phyloP scores from a whole-genome alignment of 2,888 invertebrate species.

The Molorchus minor region DNA sequence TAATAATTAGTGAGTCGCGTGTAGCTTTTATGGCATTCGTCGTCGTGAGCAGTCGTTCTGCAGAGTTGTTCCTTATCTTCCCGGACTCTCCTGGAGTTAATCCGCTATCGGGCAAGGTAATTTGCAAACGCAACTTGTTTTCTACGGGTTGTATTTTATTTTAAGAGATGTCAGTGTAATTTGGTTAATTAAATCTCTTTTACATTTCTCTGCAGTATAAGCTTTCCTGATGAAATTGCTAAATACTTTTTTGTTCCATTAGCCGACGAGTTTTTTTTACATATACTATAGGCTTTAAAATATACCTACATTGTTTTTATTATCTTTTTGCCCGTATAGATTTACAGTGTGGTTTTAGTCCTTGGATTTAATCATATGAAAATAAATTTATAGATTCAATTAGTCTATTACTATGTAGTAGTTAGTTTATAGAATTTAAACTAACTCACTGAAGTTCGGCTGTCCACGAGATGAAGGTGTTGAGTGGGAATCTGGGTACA shows the following conservation, averaged over 20 bases:
- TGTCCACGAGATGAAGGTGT: too few species aligned
- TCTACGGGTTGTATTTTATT: conserved; percentile 15
- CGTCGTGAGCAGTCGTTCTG: conserved; percentile 7
- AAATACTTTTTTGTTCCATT: neutral
- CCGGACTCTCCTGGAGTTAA: conserved; percentile 1
- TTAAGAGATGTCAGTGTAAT: conserved; percentile 9
- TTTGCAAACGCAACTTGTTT: conserved; percentile 19
- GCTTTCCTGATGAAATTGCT: neutral
- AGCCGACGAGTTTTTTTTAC: too few species aligned
- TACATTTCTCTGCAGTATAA: neutral
- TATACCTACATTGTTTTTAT: neutral
- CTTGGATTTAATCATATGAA: too few species aligned
- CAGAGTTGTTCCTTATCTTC: conserved; percentile 17
- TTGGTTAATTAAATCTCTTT: conserved; percentile 20
- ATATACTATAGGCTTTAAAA: too few species aligned
- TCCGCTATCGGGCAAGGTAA: conserved; percentile 12
- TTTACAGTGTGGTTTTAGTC: too few species aligned
- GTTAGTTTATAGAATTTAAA: too few species aligned
- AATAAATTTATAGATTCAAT: too few species aligned
- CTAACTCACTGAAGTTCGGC: too few species aligned
- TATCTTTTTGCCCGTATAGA: too few species aligned
- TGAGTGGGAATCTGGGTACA: too few species aligned
- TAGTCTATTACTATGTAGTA: too few species aligned
- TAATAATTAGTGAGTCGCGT: conserved; percentile 24
- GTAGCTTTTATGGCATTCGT: conserved; percentile 19